phyloP scores from a whole-genome alignment of 2,888 invertebrate species.

The Athrips mouffetella region DNA sequence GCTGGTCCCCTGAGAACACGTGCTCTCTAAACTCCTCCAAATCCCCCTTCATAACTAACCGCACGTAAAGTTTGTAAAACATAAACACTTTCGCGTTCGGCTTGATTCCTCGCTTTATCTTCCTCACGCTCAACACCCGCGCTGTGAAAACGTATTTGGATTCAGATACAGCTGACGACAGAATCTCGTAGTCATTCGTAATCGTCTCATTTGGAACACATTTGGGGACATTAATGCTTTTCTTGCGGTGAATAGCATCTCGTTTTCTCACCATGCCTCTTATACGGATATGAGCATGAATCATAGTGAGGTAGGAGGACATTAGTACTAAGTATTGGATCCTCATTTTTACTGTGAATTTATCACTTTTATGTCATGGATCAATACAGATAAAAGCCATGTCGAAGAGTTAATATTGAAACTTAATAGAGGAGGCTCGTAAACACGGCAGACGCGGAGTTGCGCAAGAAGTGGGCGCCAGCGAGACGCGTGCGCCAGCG shows the following conservation, averaged over 20 bases:
- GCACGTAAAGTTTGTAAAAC: conserved; percentile 68
- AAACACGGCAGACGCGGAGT: conserved; percentile 51
- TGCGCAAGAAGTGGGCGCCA: conserved; percentile 71
- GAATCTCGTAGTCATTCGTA: conserved; percentile 76
- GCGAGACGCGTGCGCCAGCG: conserved; percentile 74
- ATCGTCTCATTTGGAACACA: conserved; percentile 75
- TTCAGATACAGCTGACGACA: conserved; percentile 74
- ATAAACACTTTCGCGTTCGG: conserved; percentile 63
- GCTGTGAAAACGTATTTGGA: conserved; percentile 76
- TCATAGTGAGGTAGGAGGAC: conserved; percentile 53
- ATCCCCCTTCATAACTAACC: conserved; percentile 66
- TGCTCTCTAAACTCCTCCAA: conserved; percentile 61
- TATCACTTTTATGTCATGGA: conserved; percentile 38
- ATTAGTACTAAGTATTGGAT: conserved; percentile 60
- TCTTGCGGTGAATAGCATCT: conserved; percentile 62
- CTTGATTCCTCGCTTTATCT: conserved; percentile 64
- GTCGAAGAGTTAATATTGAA: conserved; percentile 46
- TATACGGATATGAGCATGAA: conserved; percentile 58
- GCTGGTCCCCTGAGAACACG: conserved; percentile 61
- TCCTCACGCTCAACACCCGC: conserved; percentile 68
- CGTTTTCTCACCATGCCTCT: conserved; percentile 62
- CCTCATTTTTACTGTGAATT: conserved; percentile 57
- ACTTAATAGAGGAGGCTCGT: conserved; percentile 51
- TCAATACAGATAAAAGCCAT: conserved; percentile 49
- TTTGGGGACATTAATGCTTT: conserved; percentile 68